phyloP scores from a whole-genome alignment of 2,113 vertebrate genomes.

The Bettongia penicillata region DNA sequence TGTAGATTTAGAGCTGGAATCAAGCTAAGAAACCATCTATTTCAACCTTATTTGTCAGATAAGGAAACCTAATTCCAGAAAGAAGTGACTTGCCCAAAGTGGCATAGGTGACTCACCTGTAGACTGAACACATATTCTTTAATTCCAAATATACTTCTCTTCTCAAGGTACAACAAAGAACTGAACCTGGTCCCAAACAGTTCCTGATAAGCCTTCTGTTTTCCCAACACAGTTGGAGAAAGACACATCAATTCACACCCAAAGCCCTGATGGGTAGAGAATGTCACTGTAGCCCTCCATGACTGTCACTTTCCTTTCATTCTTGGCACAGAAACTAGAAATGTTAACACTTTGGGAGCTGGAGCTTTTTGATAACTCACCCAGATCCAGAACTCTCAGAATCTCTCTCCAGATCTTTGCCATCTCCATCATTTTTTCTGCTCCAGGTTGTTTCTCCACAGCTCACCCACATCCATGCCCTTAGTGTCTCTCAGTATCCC shows the following conservation, averaged over 20 bases:
- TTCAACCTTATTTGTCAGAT: not conserved
- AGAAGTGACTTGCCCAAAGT: not conserved
- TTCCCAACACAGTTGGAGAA: not conserved
- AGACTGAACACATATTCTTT: not conserved
- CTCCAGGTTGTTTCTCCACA: no score
- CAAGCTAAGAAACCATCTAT: not conserved
- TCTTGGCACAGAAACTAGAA: not conserved
- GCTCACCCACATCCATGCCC: no score
- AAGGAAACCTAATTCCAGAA: not conserved
- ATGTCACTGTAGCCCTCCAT: not conserved
- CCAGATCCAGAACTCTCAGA: not conserved
- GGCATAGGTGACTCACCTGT: not conserved
- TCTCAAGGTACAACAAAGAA: not conserved
- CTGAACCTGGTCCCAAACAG: not conserved
- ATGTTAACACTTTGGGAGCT: not conserved
- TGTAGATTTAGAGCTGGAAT: not conserved
- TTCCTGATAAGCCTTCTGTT: not conserved
- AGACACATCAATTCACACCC: not conserved
- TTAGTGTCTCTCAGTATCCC: not conserved
- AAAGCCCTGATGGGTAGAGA: not conserved
- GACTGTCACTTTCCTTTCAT: not conserved
- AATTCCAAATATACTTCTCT: not conserved
- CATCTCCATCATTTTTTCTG: not conserved
- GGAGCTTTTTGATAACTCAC: not conserved
- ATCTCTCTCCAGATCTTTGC: not conserved